Percentiles rank a stretch among this genome's conserved stretches.
phyloP scores from a whole-genome alignment of 2,797 vertebrate species.

The Heliangelus exortis region DNA sequence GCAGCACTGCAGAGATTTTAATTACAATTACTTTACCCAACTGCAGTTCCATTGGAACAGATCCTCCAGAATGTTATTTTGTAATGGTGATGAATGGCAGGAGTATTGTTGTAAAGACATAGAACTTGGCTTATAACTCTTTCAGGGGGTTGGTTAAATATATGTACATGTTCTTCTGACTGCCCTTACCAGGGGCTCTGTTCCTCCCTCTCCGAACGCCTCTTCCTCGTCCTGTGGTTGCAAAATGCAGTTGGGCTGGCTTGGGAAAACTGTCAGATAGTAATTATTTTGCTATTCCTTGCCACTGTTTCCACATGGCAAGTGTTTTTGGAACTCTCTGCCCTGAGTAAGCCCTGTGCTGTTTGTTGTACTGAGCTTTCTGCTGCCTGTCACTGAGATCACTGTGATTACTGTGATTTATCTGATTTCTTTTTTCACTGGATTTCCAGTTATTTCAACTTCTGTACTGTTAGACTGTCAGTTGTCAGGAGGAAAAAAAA shows the following conservation, averaged over 20 bases:
- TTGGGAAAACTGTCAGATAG: neutral
- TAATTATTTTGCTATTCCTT: neutral
- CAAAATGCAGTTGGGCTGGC: neutral
- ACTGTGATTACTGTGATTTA: neutral
- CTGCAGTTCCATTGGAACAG: neutral
- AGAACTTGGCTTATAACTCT: neutral
- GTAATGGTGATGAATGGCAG: neutral
- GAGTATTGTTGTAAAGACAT: neutral
- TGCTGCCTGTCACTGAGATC: neutral
- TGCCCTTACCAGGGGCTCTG: fast-evolving
- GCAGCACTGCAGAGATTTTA: neutral
- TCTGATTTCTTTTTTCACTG: neutral
- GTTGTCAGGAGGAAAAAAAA: neutral
- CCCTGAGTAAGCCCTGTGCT: neutral
- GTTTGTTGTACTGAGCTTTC: neutral
- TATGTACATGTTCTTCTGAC: fast-evolving
- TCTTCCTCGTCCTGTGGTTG: neutral
- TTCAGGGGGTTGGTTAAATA: neutral
- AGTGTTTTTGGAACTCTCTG: neutral
- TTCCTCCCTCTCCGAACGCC: neutral
- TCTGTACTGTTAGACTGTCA: neutral
- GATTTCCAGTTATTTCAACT: neutral
- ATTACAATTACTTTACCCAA: neutral
- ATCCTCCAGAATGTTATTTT: neutral
- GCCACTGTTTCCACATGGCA: neutral